Evolutionary conservation across 2,888 invertebrate genomes (phyloP).

Genomic region (Tetranychus truncatus): DNA sequence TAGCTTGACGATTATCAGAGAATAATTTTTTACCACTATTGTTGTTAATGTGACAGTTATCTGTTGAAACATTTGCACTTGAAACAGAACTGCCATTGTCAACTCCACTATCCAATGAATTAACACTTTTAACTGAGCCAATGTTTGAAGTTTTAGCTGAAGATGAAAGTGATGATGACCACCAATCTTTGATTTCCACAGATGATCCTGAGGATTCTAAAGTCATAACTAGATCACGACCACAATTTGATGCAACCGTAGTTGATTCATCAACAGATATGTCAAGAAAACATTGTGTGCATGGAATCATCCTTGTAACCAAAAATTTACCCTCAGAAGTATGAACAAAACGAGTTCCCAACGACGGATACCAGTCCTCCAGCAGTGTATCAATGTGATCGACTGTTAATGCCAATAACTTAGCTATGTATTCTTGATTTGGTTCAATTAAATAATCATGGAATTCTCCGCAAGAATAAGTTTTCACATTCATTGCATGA

Average conservation of each 20-base stretch:
- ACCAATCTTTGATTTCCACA: neutral
- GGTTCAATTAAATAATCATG: conserved; percentile 43
- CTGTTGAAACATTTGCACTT: neutral
- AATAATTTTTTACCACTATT: neutral
- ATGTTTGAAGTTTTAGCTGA: neutral
- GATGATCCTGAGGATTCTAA: neutral
- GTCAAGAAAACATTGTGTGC: conserved; percentile 55
- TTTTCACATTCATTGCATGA: conserved; percentile 40
- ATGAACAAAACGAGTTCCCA: conserved; percentile 90
- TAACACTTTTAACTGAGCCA: conserved; percentile 1
- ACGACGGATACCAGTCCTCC: conserved; percentile 94
- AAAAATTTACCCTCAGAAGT: conserved; percentile 87
- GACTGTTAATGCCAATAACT: conserved; percentile 64
- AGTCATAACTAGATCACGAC: neutral
- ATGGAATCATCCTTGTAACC: conserved; percentile 78
- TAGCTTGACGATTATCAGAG: neutral
- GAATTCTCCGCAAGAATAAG: neutral
- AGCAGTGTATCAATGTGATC: conserved; percentile 87
- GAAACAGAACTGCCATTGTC: neutral
- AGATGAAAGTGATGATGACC: neutral
- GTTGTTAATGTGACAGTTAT: neutral
- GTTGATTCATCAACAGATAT: neutral
- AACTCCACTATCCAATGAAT: conserved; percentile 6
- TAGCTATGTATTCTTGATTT: conserved; percentile 56
- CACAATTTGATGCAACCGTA: neutral